These are phyloP conservation scores for Scaptomyza graminum DNA, from an alignment of 1,140 invertebrate genomes.

Conservation along the genomic window DNA sequence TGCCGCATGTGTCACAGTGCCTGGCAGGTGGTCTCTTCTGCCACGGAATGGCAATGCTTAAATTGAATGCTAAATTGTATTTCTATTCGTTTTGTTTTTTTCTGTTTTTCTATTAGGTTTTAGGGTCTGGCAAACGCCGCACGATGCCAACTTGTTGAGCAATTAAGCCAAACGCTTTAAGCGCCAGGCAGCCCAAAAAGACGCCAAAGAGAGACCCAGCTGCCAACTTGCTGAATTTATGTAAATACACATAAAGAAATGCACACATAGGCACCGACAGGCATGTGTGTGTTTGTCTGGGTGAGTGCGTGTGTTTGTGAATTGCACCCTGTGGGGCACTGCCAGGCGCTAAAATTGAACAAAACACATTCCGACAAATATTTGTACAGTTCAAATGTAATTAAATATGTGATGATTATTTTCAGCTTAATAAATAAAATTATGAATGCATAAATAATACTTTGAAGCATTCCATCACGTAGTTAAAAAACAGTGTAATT, in stretches of 20 bases:
- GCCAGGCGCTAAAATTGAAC: slow-evolving; percentile 12
- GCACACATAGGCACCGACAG: background rate
- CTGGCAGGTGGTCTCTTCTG: slow-evolving; percentile 42
- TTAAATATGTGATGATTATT: slow-evolving; percentile 14
- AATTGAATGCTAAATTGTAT: slow-evolving; percentile 53
- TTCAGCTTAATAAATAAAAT: slow-evolving; percentile 17
- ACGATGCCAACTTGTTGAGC: slow-evolving; percentile 75
- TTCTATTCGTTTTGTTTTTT: slow-evolving; percentile 19
- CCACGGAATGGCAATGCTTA: slow-evolving; percentile 1
- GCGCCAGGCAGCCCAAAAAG: slow-evolving; percentile 10
- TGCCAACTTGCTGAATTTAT: slow-evolving; percentile 64
- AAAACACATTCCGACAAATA: slow-evolving; percentile 6
- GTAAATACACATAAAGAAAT: slow-evolving; percentile 31
- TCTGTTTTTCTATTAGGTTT: slow-evolving; percentile 3
- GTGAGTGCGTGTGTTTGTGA: background rate
- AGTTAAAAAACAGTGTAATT: too few species aligned
- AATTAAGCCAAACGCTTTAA: slow-evolving; percentile 65
- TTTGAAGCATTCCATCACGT: background rate
- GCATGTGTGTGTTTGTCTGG: background rate
- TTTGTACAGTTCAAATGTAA: slow-evolving; percentile 10
- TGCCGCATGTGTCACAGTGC: slow-evolving; percentile 31
- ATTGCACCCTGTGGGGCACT: slow-evolving; percentile 10
- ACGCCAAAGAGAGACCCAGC: slow-evolving; percentile 19
- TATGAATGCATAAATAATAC: background rate
- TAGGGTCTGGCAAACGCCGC: slow-evolving; percentile 24